phyloP scores from a whole-genome alignment of 2,797 vertebrate genomes.

The Saxicola maurus region DNA sequence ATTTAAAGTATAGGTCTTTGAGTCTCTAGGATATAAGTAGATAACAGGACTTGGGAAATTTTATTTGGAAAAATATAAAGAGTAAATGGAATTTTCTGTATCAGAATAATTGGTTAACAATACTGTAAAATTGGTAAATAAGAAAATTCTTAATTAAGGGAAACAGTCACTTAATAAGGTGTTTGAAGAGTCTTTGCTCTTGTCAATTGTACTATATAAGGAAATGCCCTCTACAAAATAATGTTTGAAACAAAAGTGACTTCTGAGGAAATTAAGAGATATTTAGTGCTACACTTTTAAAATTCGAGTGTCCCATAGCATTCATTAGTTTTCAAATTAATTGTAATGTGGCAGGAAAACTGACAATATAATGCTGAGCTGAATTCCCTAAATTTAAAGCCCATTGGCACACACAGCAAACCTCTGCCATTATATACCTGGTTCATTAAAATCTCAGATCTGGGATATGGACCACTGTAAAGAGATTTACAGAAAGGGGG shows the following conservation, averaged over 20 bases:
- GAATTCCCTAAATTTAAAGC: background rate
- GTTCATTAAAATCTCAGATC: background rate
- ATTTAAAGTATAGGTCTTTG: background rate
- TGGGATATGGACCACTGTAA: background rate
- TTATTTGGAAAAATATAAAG: background rate
- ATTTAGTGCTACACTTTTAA: background rate
- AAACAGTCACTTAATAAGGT: background rate
- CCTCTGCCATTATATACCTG: background rate
- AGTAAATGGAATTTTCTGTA: background rate
- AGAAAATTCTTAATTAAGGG: background rate
- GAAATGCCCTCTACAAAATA: background rate
- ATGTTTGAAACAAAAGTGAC: background rate
- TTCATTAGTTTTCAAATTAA: background rate
- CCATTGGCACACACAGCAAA: background rate
- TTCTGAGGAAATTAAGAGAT: background rate
- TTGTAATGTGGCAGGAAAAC: background rate
- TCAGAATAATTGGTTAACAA: background rate
- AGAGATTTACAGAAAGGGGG: background rate
- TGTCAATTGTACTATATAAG: background rate
- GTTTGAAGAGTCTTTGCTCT: background rate
- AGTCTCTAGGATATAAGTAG: background rate
- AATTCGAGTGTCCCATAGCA: background rate
- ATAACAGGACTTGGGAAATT: background rate
- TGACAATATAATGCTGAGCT: background rate
- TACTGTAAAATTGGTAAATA: background rate